Base-by-base conservation (phyloP, 2,113 vertebrate genomes). In the Vulpes vulpes region DNA sequence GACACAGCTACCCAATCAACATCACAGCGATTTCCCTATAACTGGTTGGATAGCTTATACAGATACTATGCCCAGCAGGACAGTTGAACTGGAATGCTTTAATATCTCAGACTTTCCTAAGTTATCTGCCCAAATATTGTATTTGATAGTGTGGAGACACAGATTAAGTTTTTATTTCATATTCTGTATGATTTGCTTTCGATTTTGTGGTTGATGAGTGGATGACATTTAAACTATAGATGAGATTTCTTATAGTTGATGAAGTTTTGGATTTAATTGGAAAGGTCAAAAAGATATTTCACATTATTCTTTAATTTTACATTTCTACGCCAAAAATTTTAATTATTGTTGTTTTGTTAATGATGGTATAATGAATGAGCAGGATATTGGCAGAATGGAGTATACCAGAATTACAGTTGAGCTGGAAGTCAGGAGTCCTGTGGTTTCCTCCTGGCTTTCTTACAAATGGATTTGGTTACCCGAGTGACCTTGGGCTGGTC, bases 121-220 rank as follows among this genome's bases (percentile, higher is more conserved):
- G 22, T 95, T 86, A 19, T 64, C 19, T 74, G 57, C 49, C 53
- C 86, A 71, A 96, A 76, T 95, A 53, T 80, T 92, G n/a, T 91
- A 51, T 79, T 96, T 93, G 64, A 30, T 43, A 73, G 51, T 74
- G 43, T 92, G n/a, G 62, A 38, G 64, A 76, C 35, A 79, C 55
- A 95, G 85, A 60, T 53, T 53, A 55, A 83, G 2, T 94, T 87
- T 96, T 49, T 16, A 73, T 89, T 89, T 65, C 55, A 35, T 64
- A 60, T 93, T 94, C 69, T 93, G 0, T 80, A 11, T 87, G 53
- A 95, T 92, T 87, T 91, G 11, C 74, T 95, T 97, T 87, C 55
- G 27, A 74, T 43, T 87, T 82, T 88, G 49, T 62, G 65, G 16
- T 49, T 69, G 81, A 92, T 49, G 89, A 95, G 65, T 79, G 65